phyloP scores from a whole-genome alignment of 2,888 invertebrate genomes.

The Xestia xanthographa region DNA sequence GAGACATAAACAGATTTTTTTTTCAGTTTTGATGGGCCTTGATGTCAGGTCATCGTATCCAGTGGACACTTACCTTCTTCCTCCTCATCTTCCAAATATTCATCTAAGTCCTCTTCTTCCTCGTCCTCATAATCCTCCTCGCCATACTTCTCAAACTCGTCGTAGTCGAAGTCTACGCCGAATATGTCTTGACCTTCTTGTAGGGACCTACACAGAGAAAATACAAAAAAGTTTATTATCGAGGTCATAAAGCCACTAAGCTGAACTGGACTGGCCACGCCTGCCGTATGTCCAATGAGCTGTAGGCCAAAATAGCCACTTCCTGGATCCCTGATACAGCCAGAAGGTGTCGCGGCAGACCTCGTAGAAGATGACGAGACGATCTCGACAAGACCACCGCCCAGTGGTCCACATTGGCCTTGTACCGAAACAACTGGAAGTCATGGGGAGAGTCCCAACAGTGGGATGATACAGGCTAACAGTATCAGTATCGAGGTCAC shows the following conservation, averaged over 20 bases:
- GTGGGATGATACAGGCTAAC: too few relatives aligned
- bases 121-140: conserved; percentile 96
- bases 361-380: too few relatives aligned
- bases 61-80: conserved; percentile 89
- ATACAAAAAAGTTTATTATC: background rate
- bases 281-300: too few relatives aligned
- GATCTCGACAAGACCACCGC: too few relatives aligned
- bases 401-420: too few relatives aligned
- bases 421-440: too few relatives aligned
- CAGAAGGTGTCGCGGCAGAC: too few relatives aligned
- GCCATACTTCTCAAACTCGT: conserved; percentile 96
- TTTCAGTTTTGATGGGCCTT: background rate
- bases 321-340: too few relatives aligned
- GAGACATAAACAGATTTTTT: background rate
- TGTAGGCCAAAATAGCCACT: too few relatives aligned
- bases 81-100: conserved; percentile 95
- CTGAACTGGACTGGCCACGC: too few relatives aligned
- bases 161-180: conserved; percentile 99
- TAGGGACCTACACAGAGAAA: conserved; percentile 91
- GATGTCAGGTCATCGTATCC: background rate
- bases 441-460: too few relatives aligned
- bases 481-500: too few relatives aligned
- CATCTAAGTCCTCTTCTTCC: conserved; percentile 94
- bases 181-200: conserved; percentile 99
- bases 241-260: background rate